Evolutionary conservation across 2,797 vertebrate genomes (phyloP).

Genomic region (Sphenodon punctatus): DNA sequence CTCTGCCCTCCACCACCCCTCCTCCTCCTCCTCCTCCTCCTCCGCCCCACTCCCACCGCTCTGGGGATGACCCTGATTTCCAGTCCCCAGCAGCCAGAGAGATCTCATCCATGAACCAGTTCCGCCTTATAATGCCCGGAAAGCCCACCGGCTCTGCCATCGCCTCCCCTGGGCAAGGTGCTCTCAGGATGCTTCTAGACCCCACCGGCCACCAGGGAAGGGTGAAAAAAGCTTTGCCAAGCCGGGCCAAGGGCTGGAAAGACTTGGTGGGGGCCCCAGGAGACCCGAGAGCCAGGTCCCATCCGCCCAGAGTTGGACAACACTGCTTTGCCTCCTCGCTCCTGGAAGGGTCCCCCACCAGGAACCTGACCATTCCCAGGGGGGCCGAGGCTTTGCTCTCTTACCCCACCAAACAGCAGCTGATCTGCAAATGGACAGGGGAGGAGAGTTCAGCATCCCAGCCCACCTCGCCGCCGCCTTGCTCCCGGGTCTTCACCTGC

Average conservation of each 20-base stretch:
- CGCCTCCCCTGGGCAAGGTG: constrained; percentile 68
- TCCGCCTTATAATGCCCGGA: constrained; percentile 83
- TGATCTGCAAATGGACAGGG: constrained; percentile 82
- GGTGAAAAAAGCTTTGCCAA: constrained; percentile 74
- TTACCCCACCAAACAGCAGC: constrained; percentile 78
- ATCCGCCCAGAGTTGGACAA: constrained; percentile 72
- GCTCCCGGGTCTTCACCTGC: constrained; percentile 79
- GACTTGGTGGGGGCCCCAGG: constrained; percentile 80
- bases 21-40: no score
- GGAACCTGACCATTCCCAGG: constrained; percentile 78
- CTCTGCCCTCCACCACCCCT: not conserved
- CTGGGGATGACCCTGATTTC: no score
- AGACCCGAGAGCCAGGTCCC: constrained; percentile 76
- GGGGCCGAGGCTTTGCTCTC: constrained; percentile 77
- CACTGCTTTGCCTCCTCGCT: constrained; percentile 77
- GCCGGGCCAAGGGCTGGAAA: not conserved
- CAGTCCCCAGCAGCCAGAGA: no score
- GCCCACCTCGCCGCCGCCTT: no score
- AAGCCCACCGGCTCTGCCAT: constrained; percentile 40
- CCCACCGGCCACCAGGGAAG: constrained; percentile 76
- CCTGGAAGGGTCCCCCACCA: constrained; percentile 77
- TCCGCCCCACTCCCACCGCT: not conserved
- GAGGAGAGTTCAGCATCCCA: constrained; percentile 61
- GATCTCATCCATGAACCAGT: not conserved
- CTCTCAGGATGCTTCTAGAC: constrained; percentile 79